These are phyloP conservation scores for Branchinecta sandiegonensis DNA, from an alignment of 2,888 invertebrate genomes.

Conservation along the genomic window DNA sequence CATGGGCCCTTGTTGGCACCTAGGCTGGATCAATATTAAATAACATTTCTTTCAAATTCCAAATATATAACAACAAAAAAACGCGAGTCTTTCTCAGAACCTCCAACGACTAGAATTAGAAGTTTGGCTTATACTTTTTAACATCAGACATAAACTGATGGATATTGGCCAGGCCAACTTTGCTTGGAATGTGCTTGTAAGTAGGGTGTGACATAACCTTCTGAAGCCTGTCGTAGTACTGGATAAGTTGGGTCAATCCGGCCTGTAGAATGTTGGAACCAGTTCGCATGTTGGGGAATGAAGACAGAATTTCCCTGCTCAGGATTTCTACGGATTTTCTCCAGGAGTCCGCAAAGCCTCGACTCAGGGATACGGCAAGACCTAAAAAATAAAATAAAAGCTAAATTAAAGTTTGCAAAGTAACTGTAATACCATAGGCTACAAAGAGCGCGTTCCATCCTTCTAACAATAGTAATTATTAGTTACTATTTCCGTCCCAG, in stretches of 20 bases:
- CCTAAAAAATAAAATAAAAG: slow-evolving; percentile 33
- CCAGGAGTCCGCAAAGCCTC: slow-evolving; percentile 84
- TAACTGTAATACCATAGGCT: no score
- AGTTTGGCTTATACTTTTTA: slow-evolving; percentile 95
- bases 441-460: no score
- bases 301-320: slow-evolving; percentile 80
- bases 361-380: slow-evolving; percentile 68
- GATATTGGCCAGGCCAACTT: slow-evolving; percentile 85
- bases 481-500: no score
- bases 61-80: no score
- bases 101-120: slow-evolving; percentile 37
- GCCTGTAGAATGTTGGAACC: slow-evolving; percentile 88
- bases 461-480: no score
- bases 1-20: no score
- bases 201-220: slow-evolving; percentile 66
- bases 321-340: slow-evolving; percentile 87
- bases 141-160: slow-evolving; percentile 99
- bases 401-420: no score
- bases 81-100: no score
- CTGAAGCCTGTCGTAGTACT: slow-evolving; percentile 94
- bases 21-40: no score
- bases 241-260: slow-evolving; percentile 84
- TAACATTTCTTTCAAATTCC: no score
- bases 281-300: slow-evolving; percentile 90
- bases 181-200: slow-evolving; percentile 43